A percentile compares a stretch with the other conserved stretches of the same genome.
Conservation (phyloP, 1,140 invertebrate genomes). For the Lethrus apterus region DNA sequence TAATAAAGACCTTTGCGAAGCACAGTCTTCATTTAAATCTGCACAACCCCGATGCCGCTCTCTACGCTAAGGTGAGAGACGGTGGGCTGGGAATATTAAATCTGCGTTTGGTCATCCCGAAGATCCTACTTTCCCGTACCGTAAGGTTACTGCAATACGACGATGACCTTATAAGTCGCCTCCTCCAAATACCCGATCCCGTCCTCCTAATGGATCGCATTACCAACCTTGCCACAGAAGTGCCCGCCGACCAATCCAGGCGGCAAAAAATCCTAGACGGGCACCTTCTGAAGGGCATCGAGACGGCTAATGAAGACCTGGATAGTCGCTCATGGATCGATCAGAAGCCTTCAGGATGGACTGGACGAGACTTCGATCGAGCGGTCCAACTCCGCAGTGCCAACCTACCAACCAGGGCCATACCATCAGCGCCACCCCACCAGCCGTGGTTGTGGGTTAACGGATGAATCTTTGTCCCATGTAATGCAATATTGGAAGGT, state of each 20-base stretch:
- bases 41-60: neutral
- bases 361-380: slow-evolving; percentile 12
- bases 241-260: neutral
- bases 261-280: neutral
- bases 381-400: slow-evolving; percentile 18
- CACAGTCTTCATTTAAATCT: neutral
- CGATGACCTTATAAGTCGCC: neutral
- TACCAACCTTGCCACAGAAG: neutral
- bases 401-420: slow-evolving; percentile 17
- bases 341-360: slow-evolving; percentile 12
- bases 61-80: neutral
- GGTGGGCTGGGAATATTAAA: neutral
- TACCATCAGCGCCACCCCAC: slow-evolving; percentile 2
- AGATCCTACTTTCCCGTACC: neutral
- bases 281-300: slow-evolving; percentile 5
- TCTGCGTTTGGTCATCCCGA: neutral
- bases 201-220: neutral
- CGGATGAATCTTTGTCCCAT: slow-evolving; percentile 16
- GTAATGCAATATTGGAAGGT: slow-evolving; percentile 14
- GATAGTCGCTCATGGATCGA: slow-evolving; percentile 13
- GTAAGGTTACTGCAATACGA: neutral
- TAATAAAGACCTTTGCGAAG: slow-evolving; percentile 8
- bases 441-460: slow-evolving; percentile 2
- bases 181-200: neutral
- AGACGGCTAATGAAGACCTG: slow-evolving; percentile 1